phyloP scores from a whole-genome alignment of 2,888 invertebrate genomes.

The Ditula angustiorana region DNA sequence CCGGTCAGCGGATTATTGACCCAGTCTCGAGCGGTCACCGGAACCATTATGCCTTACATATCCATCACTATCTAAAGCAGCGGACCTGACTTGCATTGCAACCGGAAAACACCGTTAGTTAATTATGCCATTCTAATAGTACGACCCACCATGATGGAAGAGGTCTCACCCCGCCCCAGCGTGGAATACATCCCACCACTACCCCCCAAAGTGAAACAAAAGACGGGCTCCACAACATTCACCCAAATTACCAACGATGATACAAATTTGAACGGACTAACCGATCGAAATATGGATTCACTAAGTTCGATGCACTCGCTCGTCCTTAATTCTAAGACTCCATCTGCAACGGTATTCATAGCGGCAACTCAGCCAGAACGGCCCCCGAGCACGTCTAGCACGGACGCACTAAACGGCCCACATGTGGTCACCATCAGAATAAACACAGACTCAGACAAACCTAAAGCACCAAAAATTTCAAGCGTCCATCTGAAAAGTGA shows the following conservation, averaged over 20 bases:
- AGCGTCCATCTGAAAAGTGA: constrained; percentile 81
- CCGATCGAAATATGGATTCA: constrained; percentile 71
- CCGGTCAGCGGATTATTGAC: constrained; percentile 71
- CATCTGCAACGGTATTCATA: constrained; percentile 84
- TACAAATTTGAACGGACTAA: constrained; percentile 61
- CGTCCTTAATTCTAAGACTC: constrained; percentile 83
- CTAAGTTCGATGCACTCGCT: constrained; percentile 84
- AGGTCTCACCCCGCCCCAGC: constrained; percentile 76
- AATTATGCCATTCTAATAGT: constrained; percentile 81
- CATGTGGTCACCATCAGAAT: constrained; percentile 91
- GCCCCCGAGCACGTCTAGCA: constrained; percentile 74
- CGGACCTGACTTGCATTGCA: constrained; percentile 74
- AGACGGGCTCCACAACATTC: constrained; percentile 73
- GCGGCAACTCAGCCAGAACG: constrained; percentile 82
- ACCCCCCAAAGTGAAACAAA: constrained; percentile 84
- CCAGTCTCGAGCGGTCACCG: constrained; percentile 74
- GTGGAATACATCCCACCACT: constrained; percentile 84
- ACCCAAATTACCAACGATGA: constrained; percentile 76
- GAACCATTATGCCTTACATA: constrained; percentile 84
- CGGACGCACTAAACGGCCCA: constrained; percentile 77
- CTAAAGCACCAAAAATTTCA: constrained; percentile 78
- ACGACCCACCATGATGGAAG: constrained; percentile 77
- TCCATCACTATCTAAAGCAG: constrained; percentile 66
- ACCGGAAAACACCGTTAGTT: constrained; percentile 69
- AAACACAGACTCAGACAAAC: constrained; percentile 86